Base-by-base conservation (phyloP, 2,113 vertebrate species). In the Pelobates fuscus region DNA sequence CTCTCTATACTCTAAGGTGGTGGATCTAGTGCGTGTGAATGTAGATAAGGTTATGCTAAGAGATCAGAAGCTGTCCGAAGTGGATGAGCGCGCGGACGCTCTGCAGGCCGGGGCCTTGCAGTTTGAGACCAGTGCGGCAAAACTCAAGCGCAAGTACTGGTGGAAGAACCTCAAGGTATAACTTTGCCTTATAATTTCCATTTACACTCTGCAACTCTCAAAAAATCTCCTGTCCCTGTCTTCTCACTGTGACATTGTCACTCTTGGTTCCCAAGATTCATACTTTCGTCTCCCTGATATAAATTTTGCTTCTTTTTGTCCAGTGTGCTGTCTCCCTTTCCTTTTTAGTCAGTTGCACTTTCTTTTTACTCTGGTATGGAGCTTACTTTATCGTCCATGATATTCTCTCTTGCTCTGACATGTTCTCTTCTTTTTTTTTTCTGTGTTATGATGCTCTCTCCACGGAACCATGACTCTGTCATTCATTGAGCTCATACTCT, bases 81-180 rank as follows among this genome's bases (percentile, higher is more conserved):
- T 90, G 83, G 89, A 90, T 3, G 88, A 90, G 66, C 88, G 89
- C 0, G 88, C 89, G 0, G 89, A 90, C 12, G 89, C 89, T 18
- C 86, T 90, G 66, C 89, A 90, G 80, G 88, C 88, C 0, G 89
- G 89, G 78, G 89, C 89, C 29, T 90, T 88, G 60, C 89, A 90
- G 81, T 90, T 90, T 68, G 89, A 90, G 85, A 90, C 88, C 67
- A 90, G 89, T 64, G 89, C 89, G 37, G 89, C 88, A 74, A 90
- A 90, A 83, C 89, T 90, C 37, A 90, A 90, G 67, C 88, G 89
- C 78, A 90, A 90, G 80, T 89, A 89, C 79, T 90, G 88, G 88
- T 90, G 89, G 89, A 90, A 90, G 84, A 90, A 90, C 81, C 83
- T 87, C 79, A 90, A 90, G 85, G 89, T 90, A 52, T 3, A 1